These are phyloP conservation scores for Spodoptera littoralis DNA, from an alignment of 2,888 invertebrate genomes.

Conservation along the genomic window DNA sequence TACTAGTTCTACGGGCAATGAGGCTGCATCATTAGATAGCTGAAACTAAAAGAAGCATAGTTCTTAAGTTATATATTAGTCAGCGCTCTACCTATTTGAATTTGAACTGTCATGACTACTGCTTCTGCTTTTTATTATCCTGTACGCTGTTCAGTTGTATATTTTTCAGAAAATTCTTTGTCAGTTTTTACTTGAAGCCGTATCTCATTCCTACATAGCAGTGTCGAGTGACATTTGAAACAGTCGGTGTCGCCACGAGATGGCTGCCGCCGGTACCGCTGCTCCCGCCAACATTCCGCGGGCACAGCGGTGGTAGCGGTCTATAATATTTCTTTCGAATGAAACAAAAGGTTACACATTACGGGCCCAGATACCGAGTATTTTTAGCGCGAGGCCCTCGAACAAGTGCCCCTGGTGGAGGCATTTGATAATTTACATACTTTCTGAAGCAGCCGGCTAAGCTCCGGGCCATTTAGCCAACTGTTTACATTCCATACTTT, in stretches of 20 bases:
- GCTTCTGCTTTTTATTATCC: too few species aligned
- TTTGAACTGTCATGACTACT: too few species aligned
- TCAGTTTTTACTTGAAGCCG: too few species aligned
- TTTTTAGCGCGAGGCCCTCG: slow-evolving; percentile 21
- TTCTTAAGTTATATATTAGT: too few species aligned
- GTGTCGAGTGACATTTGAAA: neutral
- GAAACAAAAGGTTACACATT: slow-evolving; percentile 10
- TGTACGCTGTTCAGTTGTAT: too few species aligned
- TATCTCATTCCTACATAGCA: too few species aligned
- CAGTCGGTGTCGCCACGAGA: neutral
- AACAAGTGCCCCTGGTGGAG: neutral
- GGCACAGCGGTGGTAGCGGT: neutral
- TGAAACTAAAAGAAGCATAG: too few species aligned
- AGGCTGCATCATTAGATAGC: too few species aligned
- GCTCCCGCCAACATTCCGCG: neutral
- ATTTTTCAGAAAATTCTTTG: too few species aligned
- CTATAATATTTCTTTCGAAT: slow-evolving; percentile 1
- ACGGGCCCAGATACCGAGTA: slow-evolving; percentile 7
- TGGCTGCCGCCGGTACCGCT: too few species aligned
- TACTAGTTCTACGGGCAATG: too few species aligned
- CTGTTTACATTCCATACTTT: neutral
- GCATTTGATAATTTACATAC: slow-evolving; percentile 31
- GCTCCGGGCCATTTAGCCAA: slow-evolving; percentile 6
- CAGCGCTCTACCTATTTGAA: too few species aligned
- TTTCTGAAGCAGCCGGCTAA: slow-evolving; percentile 4